A percentile compares a stretch with the other conserved stretches of the same genome.
Evolutionary conservation across 1,140 invertebrate species (phyloP).

Genomic region (Leptopilina clavipes): DNA sequence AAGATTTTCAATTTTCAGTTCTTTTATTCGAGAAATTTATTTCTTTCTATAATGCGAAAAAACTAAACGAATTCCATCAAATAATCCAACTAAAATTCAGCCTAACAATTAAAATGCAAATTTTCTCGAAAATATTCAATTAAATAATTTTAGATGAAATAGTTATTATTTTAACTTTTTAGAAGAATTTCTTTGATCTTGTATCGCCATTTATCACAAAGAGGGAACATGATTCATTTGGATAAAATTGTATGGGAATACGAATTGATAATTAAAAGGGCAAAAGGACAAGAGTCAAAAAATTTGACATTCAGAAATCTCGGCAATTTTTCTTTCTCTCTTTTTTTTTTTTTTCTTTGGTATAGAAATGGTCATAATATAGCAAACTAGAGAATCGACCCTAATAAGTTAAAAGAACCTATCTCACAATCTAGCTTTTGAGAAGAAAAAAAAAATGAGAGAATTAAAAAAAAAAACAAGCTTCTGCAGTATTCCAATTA

Average conservation of each 20-base stretch:
- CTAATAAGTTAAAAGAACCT: conserved; percentile 58
- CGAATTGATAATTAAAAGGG: neutral
- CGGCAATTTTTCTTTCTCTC: conserved; percentile 43
- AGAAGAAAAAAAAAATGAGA: neutral
- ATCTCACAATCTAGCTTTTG: conserved; percentile 54
- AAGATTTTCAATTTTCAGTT: too few relatives aligned
- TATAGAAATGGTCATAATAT: conserved; percentile 43
- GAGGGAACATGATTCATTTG: conserved; percentile 43
- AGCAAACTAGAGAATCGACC: conserved; percentile 51
- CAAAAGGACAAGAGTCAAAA: neutral
- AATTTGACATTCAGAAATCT: neutral
- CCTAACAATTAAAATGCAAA: too few relatives aligned
- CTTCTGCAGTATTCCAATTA: conserved; percentile 50
- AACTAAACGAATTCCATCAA: too few relatives aligned
- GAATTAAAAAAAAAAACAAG: conserved; percentile 42
- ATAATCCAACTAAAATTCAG: too few relatives aligned
- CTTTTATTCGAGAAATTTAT: too few relatives aligned
- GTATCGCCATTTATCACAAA: neutral
- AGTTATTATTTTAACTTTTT: too few relatives aligned
- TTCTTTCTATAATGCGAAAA: too few relatives aligned
- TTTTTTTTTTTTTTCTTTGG: neutral
- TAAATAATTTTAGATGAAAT: too few relatives aligned
- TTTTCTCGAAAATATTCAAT: too few relatives aligned
- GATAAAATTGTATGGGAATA: conserved; percentile 47
- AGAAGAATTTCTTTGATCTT: neutral